Conservation (phyloP, 2,888 invertebrate species). For the Drosophila borborema region DNA sequence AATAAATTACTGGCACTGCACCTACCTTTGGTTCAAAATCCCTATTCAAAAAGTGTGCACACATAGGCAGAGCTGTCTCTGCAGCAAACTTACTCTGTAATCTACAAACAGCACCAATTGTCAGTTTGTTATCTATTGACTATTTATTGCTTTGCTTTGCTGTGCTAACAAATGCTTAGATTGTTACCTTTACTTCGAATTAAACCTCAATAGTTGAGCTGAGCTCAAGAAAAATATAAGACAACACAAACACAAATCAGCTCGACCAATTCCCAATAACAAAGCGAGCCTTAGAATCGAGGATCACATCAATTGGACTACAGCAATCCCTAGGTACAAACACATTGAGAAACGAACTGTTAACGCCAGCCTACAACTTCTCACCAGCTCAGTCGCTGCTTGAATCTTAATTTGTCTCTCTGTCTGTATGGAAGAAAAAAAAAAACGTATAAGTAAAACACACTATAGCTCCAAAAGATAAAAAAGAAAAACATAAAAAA, state of each 20-base stretch:
- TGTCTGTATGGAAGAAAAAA: neutral
- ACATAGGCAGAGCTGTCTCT: neutral
- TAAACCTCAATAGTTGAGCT: constrained; percentile 40
- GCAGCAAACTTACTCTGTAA: neutral
- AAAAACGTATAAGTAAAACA: constrained; percentile 13
- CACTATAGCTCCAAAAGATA: constrained; percentile 45
- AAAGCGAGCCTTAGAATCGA: constrained; percentile 34
- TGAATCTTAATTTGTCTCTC: constrained; percentile 58
- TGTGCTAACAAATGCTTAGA: constrained; percentile 42
- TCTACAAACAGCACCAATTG: constrained; percentile 1
- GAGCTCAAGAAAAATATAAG: constrained; percentile 24
- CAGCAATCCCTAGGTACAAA: constrained; percentile 32
- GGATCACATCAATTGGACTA: constrained; percentile 19
- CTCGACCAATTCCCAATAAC: constrained; percentile 32
- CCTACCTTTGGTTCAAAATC: neutral
- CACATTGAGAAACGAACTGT: constrained; percentile 53
- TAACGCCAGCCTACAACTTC: constrained; percentile 74
- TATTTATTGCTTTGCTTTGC: constrained; percentile 39
- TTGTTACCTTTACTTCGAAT: constrained; percentile 35
- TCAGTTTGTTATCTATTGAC: constrained; percentile 21
- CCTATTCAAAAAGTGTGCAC: neutral
- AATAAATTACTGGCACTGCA: neutral
- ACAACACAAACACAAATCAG: constrained; percentile 35
- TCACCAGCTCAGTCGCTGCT: constrained; percentile 45
- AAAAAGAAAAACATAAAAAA: constrained; percentile 9